phyloP scores from a whole-genome alignment of 1,140 invertebrate species.

The Saccostrea glomerata region DNA sequence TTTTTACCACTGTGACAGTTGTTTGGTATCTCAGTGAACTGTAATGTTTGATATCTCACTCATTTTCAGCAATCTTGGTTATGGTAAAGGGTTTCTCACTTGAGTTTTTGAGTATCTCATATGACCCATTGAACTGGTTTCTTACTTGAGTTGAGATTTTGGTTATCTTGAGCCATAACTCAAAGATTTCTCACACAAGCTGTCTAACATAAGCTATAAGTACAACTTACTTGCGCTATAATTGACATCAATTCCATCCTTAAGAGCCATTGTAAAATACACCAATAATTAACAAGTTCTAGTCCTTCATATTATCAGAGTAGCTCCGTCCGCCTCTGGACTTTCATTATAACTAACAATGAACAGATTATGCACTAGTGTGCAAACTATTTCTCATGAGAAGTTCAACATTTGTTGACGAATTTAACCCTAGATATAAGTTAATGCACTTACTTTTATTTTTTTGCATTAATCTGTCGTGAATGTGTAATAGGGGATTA shows the following conservation, averaged over 20 bases:
- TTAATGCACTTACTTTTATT: not conserved
- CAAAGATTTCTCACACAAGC: not conserved
- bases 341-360: not conserved
- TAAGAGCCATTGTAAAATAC: not conserved
- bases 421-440: not conserved
- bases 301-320: not conserved
- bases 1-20: no score
- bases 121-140: not conserved
- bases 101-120: no score
- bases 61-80: no score
- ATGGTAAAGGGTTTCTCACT: no score
- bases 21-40: no score
- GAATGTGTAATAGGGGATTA: not conserved
- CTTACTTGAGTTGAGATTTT: not conserved
- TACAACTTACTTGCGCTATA: not conserved
- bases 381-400: conserved; percentile 23
- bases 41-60: no score
- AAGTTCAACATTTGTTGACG: not conserved
- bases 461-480: not conserved
- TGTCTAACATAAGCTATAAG: not conserved
- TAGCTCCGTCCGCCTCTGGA: not conserved
- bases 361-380: not conserved
- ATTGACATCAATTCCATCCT: conserved; percentile 28
- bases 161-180: not conserved
- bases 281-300: not conserved